Conservation (phyloP, 1,140 invertebrate species). For the Zaprionus ghesquierei region DNA sequence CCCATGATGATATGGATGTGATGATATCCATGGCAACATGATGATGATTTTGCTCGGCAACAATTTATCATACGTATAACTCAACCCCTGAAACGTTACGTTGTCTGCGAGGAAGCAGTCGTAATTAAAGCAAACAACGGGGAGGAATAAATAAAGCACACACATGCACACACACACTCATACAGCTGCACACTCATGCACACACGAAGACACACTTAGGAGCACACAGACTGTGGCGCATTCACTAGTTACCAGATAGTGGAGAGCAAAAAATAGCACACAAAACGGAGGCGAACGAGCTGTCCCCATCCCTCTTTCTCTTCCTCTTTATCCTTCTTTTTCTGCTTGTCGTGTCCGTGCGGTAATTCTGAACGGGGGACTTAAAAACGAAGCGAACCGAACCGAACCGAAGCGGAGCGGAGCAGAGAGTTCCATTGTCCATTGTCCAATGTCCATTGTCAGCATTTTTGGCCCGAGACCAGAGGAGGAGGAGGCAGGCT, state of each 20-base stretch:
- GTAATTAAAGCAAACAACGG: constrained; percentile 69
- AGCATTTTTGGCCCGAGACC: constrained; percentile 44
- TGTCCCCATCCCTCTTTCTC: not conserved
- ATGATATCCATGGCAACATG: constrained; percentile 29
- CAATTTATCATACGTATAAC: constrained; percentile 70
- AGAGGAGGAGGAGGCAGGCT: not conserved
- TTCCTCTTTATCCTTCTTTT: not conserved
- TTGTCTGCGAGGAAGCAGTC: constrained; percentile 33
- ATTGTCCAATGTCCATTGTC: constrained; percentile 57
- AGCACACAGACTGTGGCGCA: not conserved
- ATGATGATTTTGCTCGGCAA: constrained; percentile 59
- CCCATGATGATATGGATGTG: constrained; percentile 12
- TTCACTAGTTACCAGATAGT: constrained; percentile 19
- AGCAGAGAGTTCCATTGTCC: constrained; percentile 12
- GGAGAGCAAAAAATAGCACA: constrained; percentile 13
- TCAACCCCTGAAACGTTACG: constrained; percentile 34
- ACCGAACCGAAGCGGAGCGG: constrained; percentile 28
- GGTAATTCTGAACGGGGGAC: constrained; percentile 2
- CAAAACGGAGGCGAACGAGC: constrained; percentile 1
- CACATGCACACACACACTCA: not conserved
- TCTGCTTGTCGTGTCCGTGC: not conserved
- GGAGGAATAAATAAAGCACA: constrained; percentile 38
- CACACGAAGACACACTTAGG: not conserved
- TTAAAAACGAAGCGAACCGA: constrained; percentile 31
- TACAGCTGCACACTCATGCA: not conserved